Evolutionary conservation across 1,140 invertebrate genomes (phyloP), one percentile per base, ranked within the genome.

Genomic region (Yoshiicerus persimilis): DNA sequence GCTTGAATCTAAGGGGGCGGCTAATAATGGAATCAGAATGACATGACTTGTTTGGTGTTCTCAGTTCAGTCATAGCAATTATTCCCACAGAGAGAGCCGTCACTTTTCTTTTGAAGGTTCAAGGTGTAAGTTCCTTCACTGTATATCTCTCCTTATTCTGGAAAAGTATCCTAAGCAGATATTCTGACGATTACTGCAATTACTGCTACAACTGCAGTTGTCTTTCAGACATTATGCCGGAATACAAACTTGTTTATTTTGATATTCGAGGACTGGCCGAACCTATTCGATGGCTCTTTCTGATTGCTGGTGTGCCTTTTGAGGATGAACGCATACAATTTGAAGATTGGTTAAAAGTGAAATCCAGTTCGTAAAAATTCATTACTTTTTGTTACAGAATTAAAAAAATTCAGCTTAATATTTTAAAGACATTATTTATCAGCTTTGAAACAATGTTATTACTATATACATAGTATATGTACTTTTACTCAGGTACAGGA

Each of bases 261-360:
- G 92, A 93, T 88, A 89, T 92, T 20, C 91, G 92, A 87, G 94
- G 93, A 16, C 91, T 94, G 8, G 94, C 92, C 16, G 95, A 96
- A 92, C 94, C 95, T 83, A 94, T 95, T 66, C 93, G 96, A 25
- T 94, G 94, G 88, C 93, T 96, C 80, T 94, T 96, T 86, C 93
- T 93, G 8, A 94, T 95, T 89, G 93, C 94, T 9, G 94, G 94
- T 20, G 92, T 95, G 30, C 93, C 94, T n/a, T 96, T 94, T 90
- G 93, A 95, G 89, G 95, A 96, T 90, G 92, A 93, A 70, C 93
- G 94, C 84, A 93, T 95, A 87, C 92, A 32, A 41, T 41, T 47
- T 56, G n/a, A 39, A 27, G 41, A 84, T 20, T 84, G 83, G 83
- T 16, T 8, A 11, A 84, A 39, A 84, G 11, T 41, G 0, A 84